Conservation (phyloP, 2,797 vertebrate genomes). For the Amphiprion clarkii region DNA sequence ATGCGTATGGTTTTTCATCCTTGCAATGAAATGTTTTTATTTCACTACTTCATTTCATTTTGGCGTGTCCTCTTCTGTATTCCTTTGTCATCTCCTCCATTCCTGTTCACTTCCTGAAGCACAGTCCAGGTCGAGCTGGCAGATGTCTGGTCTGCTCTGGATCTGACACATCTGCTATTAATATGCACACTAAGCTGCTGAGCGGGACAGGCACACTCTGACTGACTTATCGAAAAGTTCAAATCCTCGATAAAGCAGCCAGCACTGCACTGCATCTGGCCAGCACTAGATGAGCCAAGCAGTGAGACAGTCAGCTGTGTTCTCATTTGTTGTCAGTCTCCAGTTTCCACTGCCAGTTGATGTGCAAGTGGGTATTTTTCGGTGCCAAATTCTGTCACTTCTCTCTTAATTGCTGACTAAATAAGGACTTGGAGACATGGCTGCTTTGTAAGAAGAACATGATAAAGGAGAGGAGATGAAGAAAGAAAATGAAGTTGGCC, state of each 20-base stretch:
- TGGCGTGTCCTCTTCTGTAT: neutral
- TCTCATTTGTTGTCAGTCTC: slow-evolving; percentile 3
- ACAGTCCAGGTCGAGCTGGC: slow-evolving; percentile 39
- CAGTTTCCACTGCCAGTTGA: slow-evolving; percentile 1
- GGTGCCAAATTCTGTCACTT: neutral
- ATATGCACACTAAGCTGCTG: slow-evolving; percentile 41
- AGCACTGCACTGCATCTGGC: slow-evolving; percentile 23
- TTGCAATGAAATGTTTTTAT: slow-evolving; percentile 20
- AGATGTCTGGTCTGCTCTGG: slow-evolving; percentile 40
- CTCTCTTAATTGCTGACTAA: neutral
- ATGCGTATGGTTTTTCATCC: neutral
- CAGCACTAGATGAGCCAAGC: slow-evolving; percentile 6
- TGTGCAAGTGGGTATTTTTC: neutral
- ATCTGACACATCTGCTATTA: slow-evolving; percentile 62
- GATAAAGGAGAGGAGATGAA: slow-evolving; percentile 5
- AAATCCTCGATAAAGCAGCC: slow-evolving; percentile 41
- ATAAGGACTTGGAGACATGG: neutral
- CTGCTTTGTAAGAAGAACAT: neutral
- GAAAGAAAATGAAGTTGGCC: slow-evolving; percentile 2
- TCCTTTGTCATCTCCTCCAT: slow-evolving; percentile 7
- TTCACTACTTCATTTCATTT: neutral
- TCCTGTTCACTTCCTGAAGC: slow-evolving; percentile 21
- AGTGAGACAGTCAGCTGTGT: slow-evolving; percentile 23
- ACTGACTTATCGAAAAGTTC: slow-evolving; percentile 46
- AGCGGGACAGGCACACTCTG: slow-evolving; percentile 33